phyloP scores from a whole-genome alignment of 2,888 invertebrate genomes.

The Melanophora roralis region DNA sequence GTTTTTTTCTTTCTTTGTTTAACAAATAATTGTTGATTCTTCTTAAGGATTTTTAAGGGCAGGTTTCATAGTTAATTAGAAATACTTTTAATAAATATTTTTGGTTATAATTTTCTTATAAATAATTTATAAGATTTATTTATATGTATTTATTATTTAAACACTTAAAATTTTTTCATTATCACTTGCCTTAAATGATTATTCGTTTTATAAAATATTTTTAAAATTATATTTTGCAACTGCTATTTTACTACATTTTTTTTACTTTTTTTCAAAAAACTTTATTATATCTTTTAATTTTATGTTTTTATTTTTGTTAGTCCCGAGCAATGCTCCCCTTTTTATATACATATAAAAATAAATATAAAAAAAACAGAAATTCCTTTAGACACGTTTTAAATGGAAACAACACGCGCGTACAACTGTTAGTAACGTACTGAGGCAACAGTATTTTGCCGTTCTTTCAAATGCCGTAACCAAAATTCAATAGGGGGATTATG shows the following conservation, averaged over 20 bases:
- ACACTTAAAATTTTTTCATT: constrained; percentile 17
- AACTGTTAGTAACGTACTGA: constrained; percentile 62
- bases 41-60: not conserved
- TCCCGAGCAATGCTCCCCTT: constrained; percentile 60
- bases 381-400: constrained; percentile 56
- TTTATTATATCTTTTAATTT: not conserved
- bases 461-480: constrained; percentile 28
- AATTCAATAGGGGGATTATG: constrained; percentile 8
- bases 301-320: constrained; percentile 14
- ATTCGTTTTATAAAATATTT: constrained; percentile 36
- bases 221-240: constrained; percentile 14
- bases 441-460: constrained; percentile 50
- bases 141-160: not conserved
- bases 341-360: constrained; percentile 35
- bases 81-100: too few relatives aligned
- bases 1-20: constrained; percentile 5
- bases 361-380: constrained; percentile 49
- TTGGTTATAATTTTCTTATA: too few relatives aligned
- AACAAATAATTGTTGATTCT: constrained; percentile 51
- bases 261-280: constrained; percentile 23
- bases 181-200: constrained; percentile 40
- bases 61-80: too few relatives aligned
- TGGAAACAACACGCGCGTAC: constrained; percentile 60
- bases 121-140: not conserved
- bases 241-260: constrained; percentile 54